Evolutionary conservation across 1,140 invertebrate genomes (phyloP).

Genomic region (Trichonephila clavata): DNA sequence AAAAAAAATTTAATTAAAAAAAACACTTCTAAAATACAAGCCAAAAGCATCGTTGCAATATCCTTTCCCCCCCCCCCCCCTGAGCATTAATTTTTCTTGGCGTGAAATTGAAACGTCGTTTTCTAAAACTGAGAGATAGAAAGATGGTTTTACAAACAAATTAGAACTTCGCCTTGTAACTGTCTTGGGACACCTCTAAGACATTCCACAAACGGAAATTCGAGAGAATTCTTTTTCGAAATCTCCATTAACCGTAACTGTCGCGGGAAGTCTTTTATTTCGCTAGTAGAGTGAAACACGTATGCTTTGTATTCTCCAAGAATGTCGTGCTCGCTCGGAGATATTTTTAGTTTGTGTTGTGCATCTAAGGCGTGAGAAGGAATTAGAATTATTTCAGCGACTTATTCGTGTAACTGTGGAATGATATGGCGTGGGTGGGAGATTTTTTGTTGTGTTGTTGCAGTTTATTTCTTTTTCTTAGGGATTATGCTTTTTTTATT

Average conservation of each 20-base stretch:
- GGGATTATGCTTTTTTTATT: not conserved
- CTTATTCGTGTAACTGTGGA: conserved; percentile 3
- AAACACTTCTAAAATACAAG: not conserved
- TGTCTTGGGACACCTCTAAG: not conserved
- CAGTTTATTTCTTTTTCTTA: not conserved
- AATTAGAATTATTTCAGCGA: conserved; percentile 53
- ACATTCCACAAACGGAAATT: not conserved
- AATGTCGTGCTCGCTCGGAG: not conserved
- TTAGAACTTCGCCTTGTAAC: not conserved
- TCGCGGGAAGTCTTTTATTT: not conserved
- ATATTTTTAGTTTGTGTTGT: conserved; percentile 30
- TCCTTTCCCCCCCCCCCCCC: not conserved
- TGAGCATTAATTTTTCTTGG: conserved; percentile 12
- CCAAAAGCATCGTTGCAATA: not conserved
- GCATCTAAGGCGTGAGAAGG: conserved; percentile 47
- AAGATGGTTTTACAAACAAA: conserved; percentile 7
- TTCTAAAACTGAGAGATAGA: not conserved
- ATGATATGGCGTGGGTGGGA: conserved; percentile 56
- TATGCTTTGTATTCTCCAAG: not conserved
- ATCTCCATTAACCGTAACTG: not conserved
- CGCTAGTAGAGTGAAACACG: not conserved
- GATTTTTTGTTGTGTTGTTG: not conserved
- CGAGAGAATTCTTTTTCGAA: not conserved
- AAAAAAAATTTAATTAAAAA: not conserved
- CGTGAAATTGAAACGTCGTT: not conserved